Percentiles rank a stretch among this genome's conserved stretches.
Evolutionary conservation across 2,888 invertebrate species (phyloP).

Genomic region (Ophion ellenae): DNA sequence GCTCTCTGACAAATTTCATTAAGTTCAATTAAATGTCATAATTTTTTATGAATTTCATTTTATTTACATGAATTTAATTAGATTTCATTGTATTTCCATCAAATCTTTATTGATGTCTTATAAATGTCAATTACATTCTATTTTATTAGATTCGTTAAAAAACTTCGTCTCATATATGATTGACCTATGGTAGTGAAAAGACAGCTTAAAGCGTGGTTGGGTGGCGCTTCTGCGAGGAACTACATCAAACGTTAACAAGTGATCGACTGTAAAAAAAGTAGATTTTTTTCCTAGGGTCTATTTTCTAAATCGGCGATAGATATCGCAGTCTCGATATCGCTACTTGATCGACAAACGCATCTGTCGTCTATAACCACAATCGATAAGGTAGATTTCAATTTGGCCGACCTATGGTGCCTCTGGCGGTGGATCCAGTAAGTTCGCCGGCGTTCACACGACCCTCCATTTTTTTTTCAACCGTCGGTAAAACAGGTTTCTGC

Average conservation of each 20-base stretch:
- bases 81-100: too few relatives aligned
- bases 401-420: not conserved
- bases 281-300: not conserved
- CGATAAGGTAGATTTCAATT: not conserved
- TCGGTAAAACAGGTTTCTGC: not conserved
- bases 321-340: not conserved
- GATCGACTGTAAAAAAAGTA: not conserved
- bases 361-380: not conserved
- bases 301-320: not conserved
- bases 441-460: not conserved
- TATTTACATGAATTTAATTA: too few relatives aligned
- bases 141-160: too few relatives aligned
- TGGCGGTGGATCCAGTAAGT: not conserved
- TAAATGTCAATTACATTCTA: too few relatives aligned
- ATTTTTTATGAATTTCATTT: too few relatives aligned
- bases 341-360: not conserved
- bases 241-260: not conserved
- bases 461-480: not conserved
- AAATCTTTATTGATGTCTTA: too few relatives aligned
- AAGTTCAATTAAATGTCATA: too few relatives aligned
- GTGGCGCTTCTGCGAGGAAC: constrained; percentile 35
- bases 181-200: too few relatives aligned
- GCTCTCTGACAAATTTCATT: too few relatives aligned
- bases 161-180: too few relatives aligned
- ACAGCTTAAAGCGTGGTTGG: not conserved